phyloP scores from a whole-genome alignment of 1,140 invertebrate genomes.

The Dendrolimus punctatus region DNA sequence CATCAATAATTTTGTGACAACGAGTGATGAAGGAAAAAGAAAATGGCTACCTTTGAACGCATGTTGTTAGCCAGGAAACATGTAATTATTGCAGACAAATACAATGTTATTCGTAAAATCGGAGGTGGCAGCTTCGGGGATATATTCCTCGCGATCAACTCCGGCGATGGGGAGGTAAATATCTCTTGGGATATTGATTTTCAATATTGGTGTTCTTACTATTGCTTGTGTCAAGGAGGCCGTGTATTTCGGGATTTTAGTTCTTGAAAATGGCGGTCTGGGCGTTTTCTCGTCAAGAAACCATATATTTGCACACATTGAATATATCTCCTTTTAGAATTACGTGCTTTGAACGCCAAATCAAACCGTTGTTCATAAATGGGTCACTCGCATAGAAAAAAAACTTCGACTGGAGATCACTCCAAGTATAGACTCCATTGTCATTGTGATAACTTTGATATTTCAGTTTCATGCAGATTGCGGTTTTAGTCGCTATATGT shows the following conservation, averaged over 20 bases:
- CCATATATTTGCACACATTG: constrained; percentile 3
- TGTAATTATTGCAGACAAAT: constrained; percentile 92
- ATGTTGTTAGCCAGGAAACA: constrained; percentile 71
- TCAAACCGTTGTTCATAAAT: too few relatives aligned
- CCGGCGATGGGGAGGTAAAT: constrained; percentile 94
- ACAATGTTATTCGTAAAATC: constrained; percentile 97
- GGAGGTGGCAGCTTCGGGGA: constrained; percentile 99
- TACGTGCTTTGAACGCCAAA: too few relatives aligned
- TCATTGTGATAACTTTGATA: too few relatives aligned
- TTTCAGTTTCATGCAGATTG: too few relatives aligned
- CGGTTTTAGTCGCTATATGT: neutral
- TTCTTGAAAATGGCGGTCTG: constrained; percentile 43
- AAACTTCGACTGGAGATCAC: too few relatives aligned
- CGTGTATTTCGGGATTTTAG: constrained; percentile 36
- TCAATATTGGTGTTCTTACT: constrained; percentile 7
- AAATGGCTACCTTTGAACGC: constrained; percentile 65
- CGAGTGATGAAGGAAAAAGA: constrained; percentile 62
- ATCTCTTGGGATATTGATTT: constrained; percentile 12
- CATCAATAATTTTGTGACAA: constrained; percentile 47
- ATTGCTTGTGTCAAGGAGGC: constrained; percentile 25
- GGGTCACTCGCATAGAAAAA: too few relatives aligned
- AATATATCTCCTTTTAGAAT: too few relatives aligned
- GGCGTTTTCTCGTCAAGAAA: constrained; percentile 28
- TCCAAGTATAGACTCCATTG: too few relatives aligned
- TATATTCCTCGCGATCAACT: constrained; percentile 97